Conservation (phyloP, 2,797 vertebrate genomes). For the Scolopax rusticola region DNA sequence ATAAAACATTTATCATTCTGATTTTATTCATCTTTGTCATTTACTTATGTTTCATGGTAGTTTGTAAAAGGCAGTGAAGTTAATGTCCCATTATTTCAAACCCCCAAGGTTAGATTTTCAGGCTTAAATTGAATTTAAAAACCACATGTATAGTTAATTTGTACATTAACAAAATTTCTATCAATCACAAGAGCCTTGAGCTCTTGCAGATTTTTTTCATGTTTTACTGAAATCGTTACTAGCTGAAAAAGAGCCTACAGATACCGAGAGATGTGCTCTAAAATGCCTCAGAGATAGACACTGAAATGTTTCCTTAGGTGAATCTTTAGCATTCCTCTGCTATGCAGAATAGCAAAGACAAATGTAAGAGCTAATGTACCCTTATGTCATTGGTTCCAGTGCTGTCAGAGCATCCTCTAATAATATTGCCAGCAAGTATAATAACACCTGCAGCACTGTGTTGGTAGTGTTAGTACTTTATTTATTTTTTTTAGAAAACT, state of each 20-base stretch:
- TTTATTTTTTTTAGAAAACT: not conserved
- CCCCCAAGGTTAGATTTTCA: constrained; percentile 68
- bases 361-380: not conserved
- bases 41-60: constrained; percentile 68
- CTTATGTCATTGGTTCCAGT: not conserved
- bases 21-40: constrained; percentile 71
- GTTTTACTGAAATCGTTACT: constrained; percentile 29
- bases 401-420: not conserved
- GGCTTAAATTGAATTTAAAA: constrained; percentile 75
- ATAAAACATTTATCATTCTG: constrained; percentile 64
- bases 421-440: not conserved
- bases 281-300: not conserved
- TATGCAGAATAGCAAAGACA: not conserved
- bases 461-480: not conserved
- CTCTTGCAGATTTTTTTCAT: constrained; percentile 33
- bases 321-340: not conserved
- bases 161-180: constrained; percentile 67
- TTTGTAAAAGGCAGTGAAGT: constrained; percentile 72
- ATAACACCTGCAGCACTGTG: not conserved
- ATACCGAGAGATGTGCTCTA: not conserved
- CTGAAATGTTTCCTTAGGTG: not conserved
- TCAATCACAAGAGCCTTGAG: constrained; percentile 55
- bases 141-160: constrained; percentile 72
- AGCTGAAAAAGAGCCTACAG: constrained; percentile 8
- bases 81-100: constrained; percentile 77